These are phyloP conservation scores for Rotaria sp. DNA, from an alignment of 2,888 invertebrate species.

Conservation along the genomic window DNA sequence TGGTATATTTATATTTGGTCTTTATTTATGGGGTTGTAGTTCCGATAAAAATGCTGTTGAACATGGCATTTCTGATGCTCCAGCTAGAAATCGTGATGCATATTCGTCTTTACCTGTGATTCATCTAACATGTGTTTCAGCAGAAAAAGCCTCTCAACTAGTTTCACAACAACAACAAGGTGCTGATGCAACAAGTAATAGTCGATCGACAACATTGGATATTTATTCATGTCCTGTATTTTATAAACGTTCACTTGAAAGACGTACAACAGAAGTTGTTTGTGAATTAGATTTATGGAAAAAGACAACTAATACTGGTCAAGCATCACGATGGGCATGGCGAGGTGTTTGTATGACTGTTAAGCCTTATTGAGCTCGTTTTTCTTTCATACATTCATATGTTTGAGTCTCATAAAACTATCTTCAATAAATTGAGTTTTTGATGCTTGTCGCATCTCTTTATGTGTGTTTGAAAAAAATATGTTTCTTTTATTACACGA, in stretches of 20 bases:
- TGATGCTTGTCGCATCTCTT: neutral
- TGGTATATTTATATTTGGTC: constrained; percentile 54
- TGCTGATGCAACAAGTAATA: neutral
- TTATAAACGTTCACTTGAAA: constrained; percentile 30
- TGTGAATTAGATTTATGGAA: constrained; percentile 39
- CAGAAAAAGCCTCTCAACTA: constrained; percentile 34
- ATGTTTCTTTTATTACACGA: no score
- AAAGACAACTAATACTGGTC: neutral
- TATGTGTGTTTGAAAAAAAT: neutral
- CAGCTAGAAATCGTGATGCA: constrained; percentile 33
- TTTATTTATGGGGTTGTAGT: constrained; percentile 55
- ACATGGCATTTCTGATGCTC: constrained; percentile 47
- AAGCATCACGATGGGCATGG: constrained; percentile 36
- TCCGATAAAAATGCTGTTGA: constrained; percentile 55
- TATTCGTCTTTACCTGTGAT: constrained; percentile 34
- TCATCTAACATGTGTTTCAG: constrained; percentile 37
- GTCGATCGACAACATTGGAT: neutral
- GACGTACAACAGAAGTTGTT: constrained; percentile 16
- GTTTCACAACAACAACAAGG: neutral
- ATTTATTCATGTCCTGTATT: constrained; percentile 38
- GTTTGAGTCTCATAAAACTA: neutral
- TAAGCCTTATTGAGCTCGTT: constrained; percentile 31
- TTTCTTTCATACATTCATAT: neutral
- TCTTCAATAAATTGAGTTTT: neutral
- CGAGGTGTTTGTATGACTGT: constrained; percentile 37